Evolutionary conservation across 1,140 invertebrate species (phyloP).

Genomic region (Drosophila orosa): DNA sequence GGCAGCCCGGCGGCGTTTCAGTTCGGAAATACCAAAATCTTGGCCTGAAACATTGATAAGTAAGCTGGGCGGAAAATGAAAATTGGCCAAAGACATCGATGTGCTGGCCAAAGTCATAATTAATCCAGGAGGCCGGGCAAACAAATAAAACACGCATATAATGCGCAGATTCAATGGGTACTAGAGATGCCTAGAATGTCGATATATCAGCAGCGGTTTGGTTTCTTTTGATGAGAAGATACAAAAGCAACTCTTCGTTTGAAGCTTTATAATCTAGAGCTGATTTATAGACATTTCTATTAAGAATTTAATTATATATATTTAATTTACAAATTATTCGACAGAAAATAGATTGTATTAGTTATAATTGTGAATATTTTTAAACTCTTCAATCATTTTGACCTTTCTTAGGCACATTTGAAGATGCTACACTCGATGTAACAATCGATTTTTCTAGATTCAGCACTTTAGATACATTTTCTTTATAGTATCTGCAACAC

Average conservation of each 20-base stretch:
- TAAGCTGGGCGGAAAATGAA: constrained; percentile 17
- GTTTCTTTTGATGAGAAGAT: not conserved
- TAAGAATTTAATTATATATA: too few relatives aligned
- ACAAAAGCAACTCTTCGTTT: too few relatives aligned
- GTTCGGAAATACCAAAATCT: constrained; percentile 31
- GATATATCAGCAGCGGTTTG: not conserved
- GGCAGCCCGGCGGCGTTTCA: constrained; percentile 18
- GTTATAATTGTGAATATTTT: not conserved
- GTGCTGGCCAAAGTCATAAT: constrained; percentile 38
- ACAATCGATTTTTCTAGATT: not conserved
- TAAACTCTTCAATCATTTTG: too few relatives aligned
- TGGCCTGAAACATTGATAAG: constrained; percentile 45
- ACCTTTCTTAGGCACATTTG: too few relatives aligned
- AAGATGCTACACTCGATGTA: too few relatives aligned
- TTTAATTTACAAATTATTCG: not conserved
- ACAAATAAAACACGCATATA: constrained; percentile 32
- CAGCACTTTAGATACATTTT: not conserved
- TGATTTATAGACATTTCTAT: too few relatives aligned
- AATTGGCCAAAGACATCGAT: constrained; percentile 32
- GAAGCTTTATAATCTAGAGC: too few relatives aligned
- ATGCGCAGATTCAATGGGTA: not conserved
- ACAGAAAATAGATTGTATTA: not conserved
- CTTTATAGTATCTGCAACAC: not conserved
- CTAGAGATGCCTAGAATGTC: not conserved
- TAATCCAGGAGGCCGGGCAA: constrained; percentile 40